Conservation (phyloP, 2,888 invertebrate genomes). For the Nowickia ferox region DNA sequence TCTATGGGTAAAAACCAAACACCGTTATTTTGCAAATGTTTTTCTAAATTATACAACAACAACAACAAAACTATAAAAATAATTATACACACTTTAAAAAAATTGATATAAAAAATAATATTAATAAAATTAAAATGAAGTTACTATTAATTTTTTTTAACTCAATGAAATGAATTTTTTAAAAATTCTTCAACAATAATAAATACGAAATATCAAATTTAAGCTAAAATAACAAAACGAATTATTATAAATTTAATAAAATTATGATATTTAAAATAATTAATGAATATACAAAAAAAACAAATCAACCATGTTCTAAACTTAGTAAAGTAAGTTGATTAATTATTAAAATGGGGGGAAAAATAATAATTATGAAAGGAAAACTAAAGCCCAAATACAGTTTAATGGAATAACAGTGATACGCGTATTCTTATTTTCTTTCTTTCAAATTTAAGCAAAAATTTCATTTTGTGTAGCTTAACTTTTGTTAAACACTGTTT, state of each 20-base stretch:
- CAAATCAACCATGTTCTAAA: constrained; percentile 78
- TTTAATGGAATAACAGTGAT: background rate
- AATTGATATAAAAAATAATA: constrained; percentile 33
- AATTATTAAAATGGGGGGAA: constrained; percentile 69
- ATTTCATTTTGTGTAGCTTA: background rate
- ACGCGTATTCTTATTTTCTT: background rate
- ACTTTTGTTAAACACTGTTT: constrained; percentile 25
- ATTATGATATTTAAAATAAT: constrained; percentile 67
- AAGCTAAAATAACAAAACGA: constrained; percentile 59
- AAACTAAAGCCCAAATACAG: constrained; percentile 11
- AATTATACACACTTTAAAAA: constrained; percentile 57
- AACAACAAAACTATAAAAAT: constrained; percentile 46
- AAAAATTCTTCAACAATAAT: constrained; percentile 67
- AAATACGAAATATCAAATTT: constrained; percentile 66
- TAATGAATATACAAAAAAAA: constrained; percentile 58
- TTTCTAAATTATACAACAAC: constrained; percentile 59
- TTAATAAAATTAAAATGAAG: constrained; percentile 47
- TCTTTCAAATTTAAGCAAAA: no score
- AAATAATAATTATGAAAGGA: constrained; percentile 25
- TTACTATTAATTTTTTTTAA: constrained; percentile 69
- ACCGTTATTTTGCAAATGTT: constrained; percentile 58
- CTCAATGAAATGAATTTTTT: constrained; percentile 65
- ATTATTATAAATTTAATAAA: constrained; percentile 67
- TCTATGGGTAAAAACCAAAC: constrained; percentile 17
- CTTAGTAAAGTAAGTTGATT: constrained; percentile 73